These are phyloP conservation scores for Zaprionus capensis DNA, from an alignment of 1,140 invertebrate genomes.

Conservation along the genomic window DNA sequence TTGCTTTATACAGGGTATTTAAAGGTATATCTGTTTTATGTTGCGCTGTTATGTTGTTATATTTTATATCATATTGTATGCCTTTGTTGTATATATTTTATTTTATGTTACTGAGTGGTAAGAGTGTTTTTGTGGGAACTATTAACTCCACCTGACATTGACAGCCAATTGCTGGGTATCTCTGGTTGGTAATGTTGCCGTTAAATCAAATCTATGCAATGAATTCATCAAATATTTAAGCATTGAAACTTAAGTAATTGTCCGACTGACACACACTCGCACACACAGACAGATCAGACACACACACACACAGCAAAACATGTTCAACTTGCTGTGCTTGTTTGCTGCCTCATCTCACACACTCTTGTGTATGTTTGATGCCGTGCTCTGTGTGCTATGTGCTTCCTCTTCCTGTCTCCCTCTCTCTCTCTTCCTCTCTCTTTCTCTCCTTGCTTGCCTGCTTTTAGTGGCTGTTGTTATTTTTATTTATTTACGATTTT, in stretches of 20 bases:
- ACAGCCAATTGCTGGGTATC: slow-evolving; percentile 21
- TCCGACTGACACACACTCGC: not conserved
- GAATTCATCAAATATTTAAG: slow-evolving; percentile 45
- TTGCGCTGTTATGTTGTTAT: too few relatives aligned
- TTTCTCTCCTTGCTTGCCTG: not conserved
- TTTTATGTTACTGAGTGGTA: too few relatives aligned
- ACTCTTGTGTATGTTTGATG: slow-evolving; percentile 26
- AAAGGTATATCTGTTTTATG: too few relatives aligned
- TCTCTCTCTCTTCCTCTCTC: not conserved
- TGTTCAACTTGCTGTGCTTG: slow-evolving; percentile 12
- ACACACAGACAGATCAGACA: not conserved
- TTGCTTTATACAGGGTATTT: too few relatives aligned
- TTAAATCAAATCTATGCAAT: slow-evolving; percentile 42
- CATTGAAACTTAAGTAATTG: slow-evolving; percentile 48
- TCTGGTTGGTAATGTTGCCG: not conserved
- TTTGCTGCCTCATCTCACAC: slow-evolving; percentile 1
- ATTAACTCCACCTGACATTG: not conserved
- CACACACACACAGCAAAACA: not conserved
- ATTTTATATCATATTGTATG: too few relatives aligned
- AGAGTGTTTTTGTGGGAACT: not conserved
- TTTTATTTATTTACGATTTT: slow-evolving; percentile 63
- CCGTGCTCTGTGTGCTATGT: not conserved
- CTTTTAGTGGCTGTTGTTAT: slow-evolving; percentile 53
- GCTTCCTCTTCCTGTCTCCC: not conserved
- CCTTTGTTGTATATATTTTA: too few relatives aligned